Conservation (phyloP, 2,888 invertebrate species). For the Phasia obesa region DNA sequence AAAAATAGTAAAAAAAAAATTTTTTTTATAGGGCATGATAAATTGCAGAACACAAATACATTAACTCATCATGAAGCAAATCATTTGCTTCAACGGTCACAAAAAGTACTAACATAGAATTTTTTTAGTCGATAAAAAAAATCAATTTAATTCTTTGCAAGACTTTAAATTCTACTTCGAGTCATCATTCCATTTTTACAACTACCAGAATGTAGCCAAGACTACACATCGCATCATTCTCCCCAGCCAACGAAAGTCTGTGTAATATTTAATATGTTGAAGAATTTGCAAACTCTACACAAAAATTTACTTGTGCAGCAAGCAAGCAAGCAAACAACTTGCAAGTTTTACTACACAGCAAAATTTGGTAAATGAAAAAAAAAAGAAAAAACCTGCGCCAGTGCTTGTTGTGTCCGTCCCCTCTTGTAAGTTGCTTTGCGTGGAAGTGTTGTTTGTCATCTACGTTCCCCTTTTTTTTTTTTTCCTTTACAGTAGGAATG, state of each 20-base stretch:
- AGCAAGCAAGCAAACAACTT: too few species aligned
- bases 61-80: slow-evolving; percentile 34
- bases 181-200: slow-evolving; percentile 17
- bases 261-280: slow-evolving; percentile 41
- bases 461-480: not conserved
- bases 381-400: too few species aligned
- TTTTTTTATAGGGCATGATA: slow-evolving; percentile 32
- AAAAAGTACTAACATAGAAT: slow-evolving; percentile 34
- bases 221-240: not conserved
- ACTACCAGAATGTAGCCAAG: not conserved
- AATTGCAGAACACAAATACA: slow-evolving; percentile 39
- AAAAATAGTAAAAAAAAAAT: too few species aligned
- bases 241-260: slow-evolving; percentile 17
- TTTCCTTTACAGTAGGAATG: slow-evolving; percentile 15
- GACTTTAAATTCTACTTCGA: slow-evolving; percentile 16
- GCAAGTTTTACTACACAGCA: not conserved
- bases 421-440: slow-evolving; percentile 45
- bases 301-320: slow-evolving; percentile 4
- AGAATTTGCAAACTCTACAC: not conserved
- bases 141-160: not conserved
- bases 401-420: not conserved
- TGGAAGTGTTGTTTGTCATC: not conserved
- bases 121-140: slow-evolving; percentile 8
- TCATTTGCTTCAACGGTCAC: slow-evolving; percentile 55
- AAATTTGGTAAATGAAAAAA: not conserved